phyloP scores from a whole-genome alignment of 1,140 invertebrate genomes.

The Cyclina sinensis region DNA sequence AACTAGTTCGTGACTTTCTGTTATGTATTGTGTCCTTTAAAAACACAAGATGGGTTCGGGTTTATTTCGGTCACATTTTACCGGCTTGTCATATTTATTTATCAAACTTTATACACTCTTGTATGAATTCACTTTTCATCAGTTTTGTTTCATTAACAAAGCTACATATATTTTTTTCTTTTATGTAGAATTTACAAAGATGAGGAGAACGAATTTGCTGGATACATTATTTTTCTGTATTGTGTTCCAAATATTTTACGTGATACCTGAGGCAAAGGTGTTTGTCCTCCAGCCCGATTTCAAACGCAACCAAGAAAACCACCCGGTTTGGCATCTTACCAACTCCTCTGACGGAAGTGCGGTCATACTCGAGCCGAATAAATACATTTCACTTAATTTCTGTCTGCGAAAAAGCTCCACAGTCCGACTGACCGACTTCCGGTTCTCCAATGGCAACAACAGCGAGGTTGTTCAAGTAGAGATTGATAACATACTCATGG shows the following conservation, averaged over 20 bases:
- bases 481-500: constrained; percentile 37
- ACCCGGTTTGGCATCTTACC: constrained; percentile 57
- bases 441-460: constrained; percentile 64
- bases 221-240: background rate
- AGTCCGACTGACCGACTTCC: constrained; percentile 37
- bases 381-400: constrained; percentile 47
- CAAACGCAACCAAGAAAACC: constrained; percentile 52
- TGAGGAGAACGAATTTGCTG: background rate
- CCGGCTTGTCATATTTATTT: too few species aligned
- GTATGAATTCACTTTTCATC: too few species aligned
- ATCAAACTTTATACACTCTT: too few species aligned
- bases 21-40: too few species aligned
- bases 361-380: constrained; percentile 35
- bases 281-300: constrained; percentile 42
- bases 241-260: background rate
- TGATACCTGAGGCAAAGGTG: background rate
- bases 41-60: too few species aligned
- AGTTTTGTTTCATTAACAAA: too few species aligned
- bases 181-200: too few species aligned
- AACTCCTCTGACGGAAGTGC: constrained; percentile 59
- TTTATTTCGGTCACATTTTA: too few species aligned
- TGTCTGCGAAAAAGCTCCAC: constrained; percentile 22
- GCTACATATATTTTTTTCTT: too few species aligned
- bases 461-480: constrained; percentile 49
- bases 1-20: too few species aligned